These are phyloP conservation scores for Tetramorium bicarinatum DNA, from an alignment of 2,888 invertebrate genomes.

Conservation along the genomic window DNA sequence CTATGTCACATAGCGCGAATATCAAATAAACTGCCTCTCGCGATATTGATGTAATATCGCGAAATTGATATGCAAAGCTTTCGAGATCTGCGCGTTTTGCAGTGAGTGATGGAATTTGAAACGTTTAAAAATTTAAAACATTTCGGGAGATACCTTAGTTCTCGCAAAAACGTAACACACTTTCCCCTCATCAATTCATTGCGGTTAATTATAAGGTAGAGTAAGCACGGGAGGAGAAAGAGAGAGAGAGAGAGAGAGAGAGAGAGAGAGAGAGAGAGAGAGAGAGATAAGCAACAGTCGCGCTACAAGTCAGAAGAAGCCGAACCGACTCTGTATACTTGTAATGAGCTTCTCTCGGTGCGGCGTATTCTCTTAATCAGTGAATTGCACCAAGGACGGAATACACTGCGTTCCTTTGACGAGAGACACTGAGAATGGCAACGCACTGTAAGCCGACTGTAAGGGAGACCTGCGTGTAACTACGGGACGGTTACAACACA, in stretches of 20 bases:
- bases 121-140: not conserved
- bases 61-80: slow-evolving; percentile 4
- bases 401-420: slow-evolving; percentile 54
- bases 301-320: not conserved
- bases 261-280: too few relatives aligned
- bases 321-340: not conserved
- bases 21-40: slow-evolving; percentile 32
- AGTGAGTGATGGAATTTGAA: not conserved
- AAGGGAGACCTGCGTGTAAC: slow-evolving; percentile 44
- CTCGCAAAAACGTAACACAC: not conserved
- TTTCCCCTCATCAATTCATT: not conserved
- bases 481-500: slow-evolving; percentile 37
- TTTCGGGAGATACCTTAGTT: not conserved
- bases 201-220: not conserved
- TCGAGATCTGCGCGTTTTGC: not conserved
- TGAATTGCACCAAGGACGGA: slow-evolving; percentile 4
- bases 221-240: not conserved
- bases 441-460: slow-evolving; percentile 42
- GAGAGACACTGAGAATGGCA: slow-evolving; percentile 26
- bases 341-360: slow-evolving; percentile 6
- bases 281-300: not conserved
- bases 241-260: too few relatives aligned
- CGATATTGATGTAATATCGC: slow-evolving; percentile 21
- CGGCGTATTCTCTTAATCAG: slow-evolving; percentile 25
- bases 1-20: slow-evolving; percentile 38